These are phyloP conservation scores for Radopholus similis DNA, from an alignment of 1,140 invertebrate genomes.

Conservation along the genomic window DNA sequence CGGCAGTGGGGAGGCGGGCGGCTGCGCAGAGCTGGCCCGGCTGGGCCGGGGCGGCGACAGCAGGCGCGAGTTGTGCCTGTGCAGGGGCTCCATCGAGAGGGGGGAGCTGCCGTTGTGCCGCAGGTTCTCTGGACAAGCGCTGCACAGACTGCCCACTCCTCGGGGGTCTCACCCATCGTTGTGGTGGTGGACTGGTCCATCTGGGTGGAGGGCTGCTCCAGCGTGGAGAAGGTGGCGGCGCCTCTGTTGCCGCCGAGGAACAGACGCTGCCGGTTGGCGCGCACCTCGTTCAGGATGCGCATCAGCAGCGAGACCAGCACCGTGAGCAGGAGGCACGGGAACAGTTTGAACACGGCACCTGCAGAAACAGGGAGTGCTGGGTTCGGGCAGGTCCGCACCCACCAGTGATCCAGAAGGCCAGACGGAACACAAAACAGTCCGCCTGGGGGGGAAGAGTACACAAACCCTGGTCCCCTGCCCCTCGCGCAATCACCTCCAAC, in stretches of 20 bases:
- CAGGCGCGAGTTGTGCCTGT: too few species aligned
- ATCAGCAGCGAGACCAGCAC: constrained; percentile 52
- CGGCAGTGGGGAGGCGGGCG: too few species aligned
- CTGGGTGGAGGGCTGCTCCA: background rate
- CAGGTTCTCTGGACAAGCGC: too few species aligned
- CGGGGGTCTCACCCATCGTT: background rate
- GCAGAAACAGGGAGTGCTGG: too few species aligned
- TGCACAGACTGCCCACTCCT: background rate
- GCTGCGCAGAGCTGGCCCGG: too few species aligned
- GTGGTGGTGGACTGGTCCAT: background rate
- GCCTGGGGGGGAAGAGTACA: background rate
- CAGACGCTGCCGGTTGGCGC: constrained; percentile 36
- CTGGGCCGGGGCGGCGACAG: too few species aligned
- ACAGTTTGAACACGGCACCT: constrained; percentile 54
- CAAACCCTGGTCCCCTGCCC: background rate
- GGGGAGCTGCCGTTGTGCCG: too few species aligned
- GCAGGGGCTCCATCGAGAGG: too few species aligned
- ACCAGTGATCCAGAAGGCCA: constrained; percentile 60
- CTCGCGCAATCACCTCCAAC: constrained; percentile 9
- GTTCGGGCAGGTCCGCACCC: too few species aligned
- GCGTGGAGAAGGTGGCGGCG: background rate
- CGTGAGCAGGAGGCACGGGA: constrained; percentile 51
- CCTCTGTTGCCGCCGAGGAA: constrained; percentile 14
- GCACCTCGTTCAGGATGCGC: constrained; percentile 52
- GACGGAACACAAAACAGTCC: constrained; percentile 46